Conservation (phyloP, 2,797 vertebrate species). For the Natrix natrix region DNA sequence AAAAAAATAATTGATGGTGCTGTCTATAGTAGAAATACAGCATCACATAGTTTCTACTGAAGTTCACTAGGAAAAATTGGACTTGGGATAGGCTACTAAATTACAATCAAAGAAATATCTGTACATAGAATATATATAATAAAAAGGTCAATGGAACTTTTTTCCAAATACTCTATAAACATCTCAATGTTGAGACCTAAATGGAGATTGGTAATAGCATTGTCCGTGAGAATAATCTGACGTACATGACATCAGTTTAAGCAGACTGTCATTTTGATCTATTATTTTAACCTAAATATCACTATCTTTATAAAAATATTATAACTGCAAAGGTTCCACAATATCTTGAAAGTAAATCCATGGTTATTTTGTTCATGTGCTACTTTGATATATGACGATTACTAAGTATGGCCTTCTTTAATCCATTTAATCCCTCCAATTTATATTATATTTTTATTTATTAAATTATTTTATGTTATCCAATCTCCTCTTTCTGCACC, state of each 20-base stretch:
- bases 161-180: background rate
- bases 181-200: background rate
- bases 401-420: background rate
- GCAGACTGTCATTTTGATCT: background rate
- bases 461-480: background rate
- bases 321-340: background rate
- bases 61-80: constrained; percentile 21
- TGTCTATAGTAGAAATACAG: constrained; percentile 56
- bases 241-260: background rate
- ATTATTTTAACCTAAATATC: background rate
- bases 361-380: background rate
- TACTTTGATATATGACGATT: background rate
- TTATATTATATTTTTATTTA: background rate
- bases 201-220: background rate
- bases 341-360: background rate
- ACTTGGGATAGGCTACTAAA: constrained; percentile 23
- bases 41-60: constrained; percentile 55
- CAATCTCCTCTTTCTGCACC: background rate
- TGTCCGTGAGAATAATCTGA: constrained; percentile 1
- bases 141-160: background rate
- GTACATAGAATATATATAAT: background rate
- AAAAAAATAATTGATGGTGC: constrained; percentile 62
- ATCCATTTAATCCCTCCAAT: background rate
- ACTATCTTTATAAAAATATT: background rate
- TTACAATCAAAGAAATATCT: constrained; percentile 9